Evolutionary conservation across 2,797 vertebrate species (phyloP).

Genomic region (Remorina albescens): DNA sequence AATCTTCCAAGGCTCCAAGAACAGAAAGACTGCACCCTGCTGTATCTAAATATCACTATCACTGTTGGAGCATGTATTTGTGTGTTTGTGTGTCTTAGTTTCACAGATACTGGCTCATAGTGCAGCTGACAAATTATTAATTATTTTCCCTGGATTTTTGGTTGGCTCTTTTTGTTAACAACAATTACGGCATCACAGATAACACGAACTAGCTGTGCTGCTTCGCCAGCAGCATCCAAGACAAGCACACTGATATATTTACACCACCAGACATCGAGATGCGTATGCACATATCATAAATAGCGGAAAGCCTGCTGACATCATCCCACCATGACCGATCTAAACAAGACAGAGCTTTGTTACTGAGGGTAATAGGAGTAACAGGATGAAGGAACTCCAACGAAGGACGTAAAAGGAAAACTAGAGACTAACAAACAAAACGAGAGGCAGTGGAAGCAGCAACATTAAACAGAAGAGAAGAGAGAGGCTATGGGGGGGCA

Average conservation of each 20-base stretch:
- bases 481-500: slow-evolving; percentile 23
- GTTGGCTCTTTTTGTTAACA: slow-evolving; percentile 41
- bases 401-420: neutral
- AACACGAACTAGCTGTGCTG: slow-evolving; percentile 21
- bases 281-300: slow-evolving; percentile 17
- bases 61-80: slow-evolving; percentile 20
- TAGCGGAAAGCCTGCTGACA: slow-evolving; percentile 49
- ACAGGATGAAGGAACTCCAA: slow-evolving; percentile 24
- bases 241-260: slow-evolving; percentile 24
- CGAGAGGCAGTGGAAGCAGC: slow-evolving; percentile 24
- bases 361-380: slow-evolving; percentile 14
- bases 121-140: slow-evolving; percentile 42
- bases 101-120: slow-evolving; percentile 20
- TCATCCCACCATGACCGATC: slow-evolving; percentile 49
- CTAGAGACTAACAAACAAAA: neutral
- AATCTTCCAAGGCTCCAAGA: slow-evolving; percentile 61
- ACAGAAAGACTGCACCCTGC: slow-evolving; percentile 68
- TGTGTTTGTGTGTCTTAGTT: slow-evolving; percentile 24
- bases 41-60: slow-evolving; percentile 72
- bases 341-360: slow-evolving; percentile 39
- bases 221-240: slow-evolving; percentile 19
- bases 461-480: slow-evolving; percentile 9
- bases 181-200: slow-evolving; percentile 44
- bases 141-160: slow-evolving; percentile 26
- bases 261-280: slow-evolving; percentile 26